Base-by-base conservation (phyloP, 2,797 vertebrate genomes). In the Podargus strigoides region DNA sequence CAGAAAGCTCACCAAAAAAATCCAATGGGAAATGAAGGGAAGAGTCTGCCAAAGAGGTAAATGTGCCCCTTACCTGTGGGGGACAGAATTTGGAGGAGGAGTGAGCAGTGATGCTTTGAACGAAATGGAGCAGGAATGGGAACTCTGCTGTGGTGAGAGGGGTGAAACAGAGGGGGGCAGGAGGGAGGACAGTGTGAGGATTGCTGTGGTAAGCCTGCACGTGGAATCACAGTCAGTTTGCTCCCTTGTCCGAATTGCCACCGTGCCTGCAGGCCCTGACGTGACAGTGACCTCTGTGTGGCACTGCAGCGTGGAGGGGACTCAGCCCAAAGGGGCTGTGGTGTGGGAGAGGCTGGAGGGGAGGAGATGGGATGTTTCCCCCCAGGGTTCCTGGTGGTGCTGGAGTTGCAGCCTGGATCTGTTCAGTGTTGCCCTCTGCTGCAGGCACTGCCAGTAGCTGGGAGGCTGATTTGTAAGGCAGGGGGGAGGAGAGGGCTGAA, bases 381-480 rank as follows among this genome's bases (percentile, higher is more conserved):
- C 1, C 12, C 69, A 30, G 44, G 22, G 41, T 11, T 60, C 60
- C 59, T 20, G 2, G 66, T 62, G 41, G 82, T 0, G 14, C 83
- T 6, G 36, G 46, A 55, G 28, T 14, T 41, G 0, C 47, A 22
- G 59, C 74, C 68, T 46, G 1, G 60, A 10, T 26, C 60, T 77
- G 70, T 63, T 37, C 90, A 49, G 79, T 60, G 90, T 88, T 89
- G 81, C 93, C 89, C 89, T 88, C 93, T 91, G 91, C 87, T 68
- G 89, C 76, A 81, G 80, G 19, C 20, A 8, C 32, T 0, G 18
- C 64, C 27, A 42, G 6, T 32, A 47, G 12, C 76, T 49, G 72
- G 39, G 12, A 6, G 20, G 21, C 66, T 53, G 49, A 18, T 59
- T 52, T 28, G 12, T 19, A 10, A 23, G 0, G 3, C 41, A 37